Conservation (phyloP, 2,113 vertebrate species). For the Pachyramphus minor region DNA sequence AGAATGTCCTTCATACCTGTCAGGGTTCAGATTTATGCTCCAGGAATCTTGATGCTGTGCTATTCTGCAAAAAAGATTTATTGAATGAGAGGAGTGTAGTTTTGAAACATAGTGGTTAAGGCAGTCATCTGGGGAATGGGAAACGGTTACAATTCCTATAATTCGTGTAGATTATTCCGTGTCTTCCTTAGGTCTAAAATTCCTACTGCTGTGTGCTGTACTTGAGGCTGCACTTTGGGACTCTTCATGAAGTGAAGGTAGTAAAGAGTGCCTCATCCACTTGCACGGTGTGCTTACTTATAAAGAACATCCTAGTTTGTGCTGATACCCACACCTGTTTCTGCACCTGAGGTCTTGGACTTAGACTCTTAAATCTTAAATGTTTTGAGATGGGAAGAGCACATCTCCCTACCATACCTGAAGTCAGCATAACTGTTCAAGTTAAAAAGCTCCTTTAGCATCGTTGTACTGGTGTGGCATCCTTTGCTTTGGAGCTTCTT, state of each 20-base stretch:
- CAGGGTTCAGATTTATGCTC: background rate
- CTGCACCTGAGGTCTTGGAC: background rate
- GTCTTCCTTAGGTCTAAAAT: background rate
- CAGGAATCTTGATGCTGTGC: background rate
- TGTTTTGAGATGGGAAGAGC: background rate
- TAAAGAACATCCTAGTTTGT: background rate
- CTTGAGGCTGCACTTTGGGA: background rate
- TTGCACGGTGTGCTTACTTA: background rate
- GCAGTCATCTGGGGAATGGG: background rate
- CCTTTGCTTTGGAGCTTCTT: background rate
- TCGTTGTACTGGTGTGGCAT: background rate
- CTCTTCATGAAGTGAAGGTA: background rate
- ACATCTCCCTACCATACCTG: background rate
- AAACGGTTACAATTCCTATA: background rate
- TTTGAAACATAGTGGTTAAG: background rate
- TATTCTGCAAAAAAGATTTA: background rate
- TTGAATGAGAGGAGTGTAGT: background rate
- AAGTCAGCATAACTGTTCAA: background rate
- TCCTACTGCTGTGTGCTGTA: background rate
- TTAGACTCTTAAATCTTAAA: background rate
- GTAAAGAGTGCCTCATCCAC: background rate
- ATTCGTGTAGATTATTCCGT: background rate
- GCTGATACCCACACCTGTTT: background rate
- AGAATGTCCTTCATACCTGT: background rate
- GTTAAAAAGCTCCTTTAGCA: background rate